Conservation (phyloP, 2,113 vertebrate genomes). For the Ctenomys sociabilis region DNA sequence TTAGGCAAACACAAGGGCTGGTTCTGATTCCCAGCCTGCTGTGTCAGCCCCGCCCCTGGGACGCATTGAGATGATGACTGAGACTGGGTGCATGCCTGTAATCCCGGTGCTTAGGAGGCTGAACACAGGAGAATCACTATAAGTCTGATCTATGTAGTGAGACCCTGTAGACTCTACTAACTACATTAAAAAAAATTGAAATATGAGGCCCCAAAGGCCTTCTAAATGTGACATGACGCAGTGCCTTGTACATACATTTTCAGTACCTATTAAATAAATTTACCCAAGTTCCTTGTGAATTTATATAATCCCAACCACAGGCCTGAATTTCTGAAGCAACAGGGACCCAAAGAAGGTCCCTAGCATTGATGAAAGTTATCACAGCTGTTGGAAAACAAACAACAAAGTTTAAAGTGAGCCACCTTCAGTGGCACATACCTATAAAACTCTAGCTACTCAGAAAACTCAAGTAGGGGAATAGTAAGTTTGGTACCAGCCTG, state of each 20-base stretch:
- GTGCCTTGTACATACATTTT: not conserved
- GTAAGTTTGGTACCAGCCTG: not conserved
- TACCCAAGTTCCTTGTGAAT: not conserved
- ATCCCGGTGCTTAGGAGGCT: too few species aligned
- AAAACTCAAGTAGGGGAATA: not conserved
- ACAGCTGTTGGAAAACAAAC: not conserved
- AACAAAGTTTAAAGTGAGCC: not conserved
- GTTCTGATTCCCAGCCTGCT: too few species aligned
- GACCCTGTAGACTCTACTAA: too few species aligned
- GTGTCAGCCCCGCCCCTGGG: too few species aligned
- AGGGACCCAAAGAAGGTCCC: not conserved
- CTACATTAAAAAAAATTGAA: not conserved
- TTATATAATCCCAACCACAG: not conserved
- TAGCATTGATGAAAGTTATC: not conserved
- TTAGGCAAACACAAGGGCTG: too few species aligned
- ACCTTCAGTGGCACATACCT: not conserved
- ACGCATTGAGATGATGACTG: too few species aligned
- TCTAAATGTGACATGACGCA: not conserved
- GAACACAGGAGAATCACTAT: too few species aligned
- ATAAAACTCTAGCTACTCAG: not conserved
- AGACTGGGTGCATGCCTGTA: too few species aligned
- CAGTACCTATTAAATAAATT: not conserved
- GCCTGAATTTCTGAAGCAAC: not conserved
- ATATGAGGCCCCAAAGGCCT: conserved; percentile 5
- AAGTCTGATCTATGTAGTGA: too few species aligned